Percentiles rank a stretch among this genome's conserved stretches.
phyloP scores from a whole-genome alignment of 2,888 invertebrate genomes.

The Eupelmus urozonus region DNA sequence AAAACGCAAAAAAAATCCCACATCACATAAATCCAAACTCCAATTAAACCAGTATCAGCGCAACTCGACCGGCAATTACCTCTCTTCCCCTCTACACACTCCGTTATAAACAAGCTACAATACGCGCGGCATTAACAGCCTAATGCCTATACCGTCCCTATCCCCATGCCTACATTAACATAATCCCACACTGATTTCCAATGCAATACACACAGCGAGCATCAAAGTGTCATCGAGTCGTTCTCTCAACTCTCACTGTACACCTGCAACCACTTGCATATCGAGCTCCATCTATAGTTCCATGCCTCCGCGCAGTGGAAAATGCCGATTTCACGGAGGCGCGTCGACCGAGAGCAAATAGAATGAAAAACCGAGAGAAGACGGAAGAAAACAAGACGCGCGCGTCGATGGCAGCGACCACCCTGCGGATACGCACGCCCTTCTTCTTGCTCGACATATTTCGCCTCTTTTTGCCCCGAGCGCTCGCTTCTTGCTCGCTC shows the following conservation, averaged over 20 bases:
- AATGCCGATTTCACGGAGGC: constrained; percentile 17
- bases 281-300: too few relatives aligned
- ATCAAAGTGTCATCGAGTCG: constrained; percentile 36
- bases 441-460: constrained; percentile 3
- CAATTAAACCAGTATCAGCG: too few relatives aligned
- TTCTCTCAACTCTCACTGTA: too few relatives aligned
- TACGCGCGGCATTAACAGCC: background rate
- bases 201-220: constrained; percentile 7
- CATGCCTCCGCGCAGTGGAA: constrained; percentile 1
- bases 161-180: constrained; percentile 3
- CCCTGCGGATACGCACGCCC: constrained; percentile 9
- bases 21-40: too few relatives aligned
- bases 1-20: too few relatives aligned
- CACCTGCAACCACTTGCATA: too few relatives aligned
- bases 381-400: background rate
- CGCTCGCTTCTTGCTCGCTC: background rate
- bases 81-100: too few relatives aligned
- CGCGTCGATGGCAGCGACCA: constrained; percentile 10
- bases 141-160: background rate
- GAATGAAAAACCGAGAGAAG: background rate
- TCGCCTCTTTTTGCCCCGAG: background rate
- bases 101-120: background rate
- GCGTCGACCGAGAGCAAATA: background rate
- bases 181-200: constrained; percentile 25
- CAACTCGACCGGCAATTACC: too few relatives aligned